Base-by-base conservation (phyloP, 2,797 vertebrate genomes). In the Odontamblyopus lacepedii region DNA sequence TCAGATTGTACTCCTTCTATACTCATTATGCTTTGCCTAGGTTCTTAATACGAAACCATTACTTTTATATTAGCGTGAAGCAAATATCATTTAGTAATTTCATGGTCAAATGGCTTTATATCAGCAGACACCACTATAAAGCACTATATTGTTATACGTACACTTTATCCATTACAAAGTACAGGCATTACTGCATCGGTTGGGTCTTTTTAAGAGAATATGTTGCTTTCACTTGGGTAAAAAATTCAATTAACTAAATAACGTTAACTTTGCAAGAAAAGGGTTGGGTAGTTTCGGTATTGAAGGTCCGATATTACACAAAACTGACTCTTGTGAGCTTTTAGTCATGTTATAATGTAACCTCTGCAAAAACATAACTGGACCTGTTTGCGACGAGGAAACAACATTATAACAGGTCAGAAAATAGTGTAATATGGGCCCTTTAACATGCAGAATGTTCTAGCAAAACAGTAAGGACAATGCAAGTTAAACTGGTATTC, bases 1-100 rank as follows among this genome's bases (percentile, higher is more conserved):
- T 70, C 50, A 73, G 57, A 57, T 71, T n/a, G 12, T 50, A 7
- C 64, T 66, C 15, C 44, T 51, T 50, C 44, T 29, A 18, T 66
- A 19, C 16, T 50, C 41, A 29, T 50, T 50, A 51, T 66, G 13
- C 16, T 18, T 26, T 5, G 44, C 64, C 26, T 6, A 19, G 16
- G 26, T 66, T 51, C 44, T 51, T 44, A 64, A 64, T 64, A 48
- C 2, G 15, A 64, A 64, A 26, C 38, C 38, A 26, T 48, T 18
- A 51, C 26, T 51, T 66, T 66, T 50, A 50, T 50, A 50, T 66
- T 29, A 9, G 64, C 41, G 64, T 66, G 41, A 44, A 44, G 35
- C 12, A 63, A 63, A 63, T 38, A 26, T 44, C 15, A 63, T 63
- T 63, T 63, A 44, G 9, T 63, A 13, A 63, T 63, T 63, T 63